Conservation (phyloP, 2,113 vertebrate genomes). For the Pangasianodon gigas region DNA sequence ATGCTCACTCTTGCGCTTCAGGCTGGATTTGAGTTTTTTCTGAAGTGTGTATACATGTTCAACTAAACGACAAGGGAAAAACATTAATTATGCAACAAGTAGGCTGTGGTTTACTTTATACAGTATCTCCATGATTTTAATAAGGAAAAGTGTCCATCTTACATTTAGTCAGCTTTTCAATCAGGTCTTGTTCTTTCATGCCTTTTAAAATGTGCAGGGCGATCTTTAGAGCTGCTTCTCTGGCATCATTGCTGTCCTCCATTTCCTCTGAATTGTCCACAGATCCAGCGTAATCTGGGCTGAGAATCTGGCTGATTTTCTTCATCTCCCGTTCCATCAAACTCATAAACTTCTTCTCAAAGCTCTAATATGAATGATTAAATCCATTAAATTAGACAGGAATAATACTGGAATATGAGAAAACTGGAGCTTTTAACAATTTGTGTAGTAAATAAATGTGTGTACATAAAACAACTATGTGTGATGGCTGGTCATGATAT, state of each 20-base stretch:
- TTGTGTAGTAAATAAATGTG: background rate
- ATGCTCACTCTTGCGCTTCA: constrained; percentile 29
- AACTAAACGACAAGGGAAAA: constrained; percentile 5
- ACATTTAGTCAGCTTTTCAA: constrained; percentile 36
- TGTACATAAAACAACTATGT: background rate
- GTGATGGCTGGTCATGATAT: background rate
- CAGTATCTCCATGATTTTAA: background rate
- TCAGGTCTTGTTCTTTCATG: constrained; percentile 37
- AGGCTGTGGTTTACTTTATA: background rate
- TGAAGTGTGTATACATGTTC: constrained; percentile 4
- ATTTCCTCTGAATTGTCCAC: constrained; percentile 27
- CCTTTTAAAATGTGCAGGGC: constrained; percentile 31
- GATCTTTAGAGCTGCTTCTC: constrained; percentile 27
- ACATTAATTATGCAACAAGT: background rate
- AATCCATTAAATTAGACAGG: background rate
- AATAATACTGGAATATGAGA: background rate
- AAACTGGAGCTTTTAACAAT: background rate
- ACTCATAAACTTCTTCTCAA: constrained; percentile 12
- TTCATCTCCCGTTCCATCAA: constrained; percentile 35
- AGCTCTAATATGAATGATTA: background rate
- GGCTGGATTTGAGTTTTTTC: constrained; percentile 28
- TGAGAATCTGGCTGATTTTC: constrained; percentile 30
- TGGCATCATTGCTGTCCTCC: constrained; percentile 7
- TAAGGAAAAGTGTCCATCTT: background rate
- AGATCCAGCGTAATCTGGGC: background rate